Percentiles rank a stretch among this genome's conserved stretches.
phyloP scores from a whole-genome alignment of 2,113 vertebrate genomes.

The Larimichthys polyactis region DNA sequence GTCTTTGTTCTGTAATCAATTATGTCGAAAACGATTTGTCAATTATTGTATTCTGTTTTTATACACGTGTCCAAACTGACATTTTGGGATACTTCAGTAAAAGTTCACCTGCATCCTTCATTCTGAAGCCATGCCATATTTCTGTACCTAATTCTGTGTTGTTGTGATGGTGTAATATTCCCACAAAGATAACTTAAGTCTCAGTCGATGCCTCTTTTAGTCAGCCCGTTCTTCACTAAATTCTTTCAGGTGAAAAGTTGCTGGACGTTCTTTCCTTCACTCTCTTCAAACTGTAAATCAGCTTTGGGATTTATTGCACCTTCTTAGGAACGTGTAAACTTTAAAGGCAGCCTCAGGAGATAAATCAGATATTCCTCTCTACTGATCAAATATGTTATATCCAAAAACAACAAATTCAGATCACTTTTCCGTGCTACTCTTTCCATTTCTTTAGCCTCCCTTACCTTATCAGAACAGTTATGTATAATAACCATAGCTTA shows the following conservation, averaged over 20 bases:
- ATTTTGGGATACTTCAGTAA: not conserved
- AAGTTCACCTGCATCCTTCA: not conserved
- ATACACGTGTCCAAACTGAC: not conserved
- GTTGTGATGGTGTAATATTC: conserved; percentile 8
- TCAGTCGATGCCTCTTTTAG: not conserved
- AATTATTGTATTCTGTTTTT: not conserved
- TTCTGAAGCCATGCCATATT: no score
- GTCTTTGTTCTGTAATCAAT: no score
- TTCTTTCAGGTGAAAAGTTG: not conserved
- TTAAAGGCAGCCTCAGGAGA: conserved; percentile 18
- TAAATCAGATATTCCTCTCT: conserved; percentile 36
- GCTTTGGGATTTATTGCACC: conserved; percentile 4
- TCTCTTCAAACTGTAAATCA: conserved; percentile 20
- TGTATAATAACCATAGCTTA: not conserved
- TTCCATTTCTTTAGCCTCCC: not conserved
- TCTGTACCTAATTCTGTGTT: not conserved
- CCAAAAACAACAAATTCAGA: conserved; percentile 31
- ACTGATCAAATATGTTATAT: conserved; percentile 9
- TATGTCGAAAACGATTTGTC: no score
- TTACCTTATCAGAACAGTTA: not conserved
- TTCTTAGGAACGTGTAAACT: not conserved
- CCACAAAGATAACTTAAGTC: not conserved
- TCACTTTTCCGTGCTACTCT: not conserved
- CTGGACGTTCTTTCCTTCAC: not conserved
- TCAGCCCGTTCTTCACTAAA: not conserved